Conservation (phyloP, 2,888 invertebrate species). For the Amphipyra tragopoginis region DNA sequence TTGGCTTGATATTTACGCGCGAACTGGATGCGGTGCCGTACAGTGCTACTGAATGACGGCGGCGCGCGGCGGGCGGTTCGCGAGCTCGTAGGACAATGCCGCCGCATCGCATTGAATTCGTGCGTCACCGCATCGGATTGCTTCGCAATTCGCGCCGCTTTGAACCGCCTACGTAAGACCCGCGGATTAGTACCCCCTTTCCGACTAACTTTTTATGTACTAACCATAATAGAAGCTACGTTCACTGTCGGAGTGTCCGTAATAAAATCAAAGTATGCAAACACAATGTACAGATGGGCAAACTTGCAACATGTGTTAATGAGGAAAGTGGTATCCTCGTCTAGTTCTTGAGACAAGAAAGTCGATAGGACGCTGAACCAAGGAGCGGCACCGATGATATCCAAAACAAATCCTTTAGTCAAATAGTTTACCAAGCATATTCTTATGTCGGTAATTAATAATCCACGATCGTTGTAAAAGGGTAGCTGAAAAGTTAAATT, state of each 20-base stretch:
- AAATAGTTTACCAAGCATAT: conserved; percentile 71
- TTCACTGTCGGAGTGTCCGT: conserved; percentile 69
- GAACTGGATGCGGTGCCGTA: too few relatives aligned
- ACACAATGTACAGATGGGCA: conserved; percentile 74
- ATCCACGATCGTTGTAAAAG: conserved; percentile 72
- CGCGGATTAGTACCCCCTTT: too few relatives aligned
- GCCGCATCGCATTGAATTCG: too few relatives aligned
- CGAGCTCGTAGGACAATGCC: too few relatives aligned
- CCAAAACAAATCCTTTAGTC: conserved; percentile 70
- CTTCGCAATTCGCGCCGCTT: too few relatives aligned
- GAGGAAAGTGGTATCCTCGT: conserved; percentile 49
- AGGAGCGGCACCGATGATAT: conserved; percentile 72
- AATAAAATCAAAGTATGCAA: conserved; percentile 75
- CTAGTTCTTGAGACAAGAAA: conserved; percentile 50
- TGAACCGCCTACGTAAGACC: too few relatives aligned
- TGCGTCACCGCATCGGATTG: too few relatives aligned
- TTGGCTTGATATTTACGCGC: too few relatives aligned
- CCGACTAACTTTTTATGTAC: conserved; percentile 2
- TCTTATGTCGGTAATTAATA: conserved; percentile 64
- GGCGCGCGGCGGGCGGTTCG: too few relatives aligned
- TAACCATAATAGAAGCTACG: conserved; percentile 68
- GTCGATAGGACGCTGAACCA: conserved; percentile 54
- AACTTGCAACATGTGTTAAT: conserved; percentile 71
- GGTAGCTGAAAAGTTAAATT: conserved; percentile 70
- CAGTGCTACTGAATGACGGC: too few relatives aligned